phyloP scores from a whole-genome alignment of 2,797 vertebrate genomes.

The Pseudomugil tenellus region DNA sequence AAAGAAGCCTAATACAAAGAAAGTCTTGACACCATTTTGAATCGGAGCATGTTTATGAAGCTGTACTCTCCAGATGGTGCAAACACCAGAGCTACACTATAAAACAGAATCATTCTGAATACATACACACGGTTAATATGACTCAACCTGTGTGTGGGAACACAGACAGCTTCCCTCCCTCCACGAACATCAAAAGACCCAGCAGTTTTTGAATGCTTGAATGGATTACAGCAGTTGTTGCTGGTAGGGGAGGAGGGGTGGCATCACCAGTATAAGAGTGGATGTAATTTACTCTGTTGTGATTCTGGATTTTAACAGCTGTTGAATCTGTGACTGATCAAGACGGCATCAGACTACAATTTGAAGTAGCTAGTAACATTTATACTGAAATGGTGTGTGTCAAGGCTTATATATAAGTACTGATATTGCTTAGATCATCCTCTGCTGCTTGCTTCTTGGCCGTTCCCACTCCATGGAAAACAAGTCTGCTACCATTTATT shows the following conservation, averaged over 20 bases:
- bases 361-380: not conserved
- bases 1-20: slow-evolving; percentile 51
- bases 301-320: slow-evolving; percentile 18
- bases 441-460: slow-evolving; percentile 48
- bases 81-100: slow-evolving; percentile 54
- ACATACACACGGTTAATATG: slow-evolving; percentile 56
- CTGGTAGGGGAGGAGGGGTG: not conserved
- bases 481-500: slow-evolving; percentile 40
- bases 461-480: slow-evolving; percentile 33
- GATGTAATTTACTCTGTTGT: slow-evolving; percentile 26
- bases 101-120: slow-evolving; percentile 44
- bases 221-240: slow-evolving; percentile 33
- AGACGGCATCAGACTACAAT: slow-evolving; percentile 32
- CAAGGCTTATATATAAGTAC: slow-evolving; percentile 26
- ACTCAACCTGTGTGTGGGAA: slow-evolving; percentile 59
- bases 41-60: slow-evolving; percentile 35
- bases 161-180: slow-evolving; percentile 33
- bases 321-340: slow-evolving; percentile 36
- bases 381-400: slow-evolving; percentile 11
- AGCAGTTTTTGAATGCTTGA: slow-evolving; percentile 28
- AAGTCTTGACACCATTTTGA: slow-evolving; percentile 15
- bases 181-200: slow-evolving; percentile 27
- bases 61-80: slow-evolving; percentile 66
- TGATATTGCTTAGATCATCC: slow-evolving; percentile 43
- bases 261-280: slow-evolving; percentile 11